Base-by-base conservation (phyloP, 2,113 vertebrate genomes). In the Henicopernis longicauda region DNA sequence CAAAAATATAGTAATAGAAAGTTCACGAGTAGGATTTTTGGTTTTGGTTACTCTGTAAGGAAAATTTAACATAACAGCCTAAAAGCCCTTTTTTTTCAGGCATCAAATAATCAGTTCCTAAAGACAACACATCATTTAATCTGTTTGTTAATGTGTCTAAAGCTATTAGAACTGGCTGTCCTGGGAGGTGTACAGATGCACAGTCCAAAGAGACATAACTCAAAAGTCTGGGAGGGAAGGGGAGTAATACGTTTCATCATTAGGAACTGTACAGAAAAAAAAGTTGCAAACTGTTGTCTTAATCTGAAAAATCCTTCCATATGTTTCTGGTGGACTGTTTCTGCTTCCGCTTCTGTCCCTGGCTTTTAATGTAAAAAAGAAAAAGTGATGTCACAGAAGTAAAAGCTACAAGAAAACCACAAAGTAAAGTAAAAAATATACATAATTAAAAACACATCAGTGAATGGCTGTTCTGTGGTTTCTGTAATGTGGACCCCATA, bases 361-460 rank as follows among this genome's bases (percentile, higher is more conserved):
- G 80, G 49, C 55, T 90, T 87, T 82, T 42, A 72, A 85, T 77
- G 54, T 50, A 65, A 52, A 85, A 91, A 86, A 90, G 45, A 81
- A 89, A 86, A 93, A 76, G 54, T 85, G 78, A 79, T 89, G 94
- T 94, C 83, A 87, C 61, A 84, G 89, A 85, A 95, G 74, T 82
- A 95, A 92, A 92, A 91, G 45, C 89, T 79, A 89, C 44, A 93
- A 90, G 81, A 65, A 94, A 91, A 58, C 70, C 93, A 82, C 73
- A 69, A 76, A 91, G 13, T 74, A 67, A 89, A 92, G 49, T n/a
- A 81, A 74, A 92, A 90, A 91, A 86, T 66, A 58, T 9, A 59
- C 36, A 65, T 92, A 91, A 97, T 97, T 94, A 84, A 94, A 95
- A 89, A 22, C 91, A 91, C 17, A n/a, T 8, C 69, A 73, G 42